These are phyloP conservation scores for Proisotoma minuta DNA, from an alignment of 2,888 invertebrate species.

Conservation along the genomic window DNA sequence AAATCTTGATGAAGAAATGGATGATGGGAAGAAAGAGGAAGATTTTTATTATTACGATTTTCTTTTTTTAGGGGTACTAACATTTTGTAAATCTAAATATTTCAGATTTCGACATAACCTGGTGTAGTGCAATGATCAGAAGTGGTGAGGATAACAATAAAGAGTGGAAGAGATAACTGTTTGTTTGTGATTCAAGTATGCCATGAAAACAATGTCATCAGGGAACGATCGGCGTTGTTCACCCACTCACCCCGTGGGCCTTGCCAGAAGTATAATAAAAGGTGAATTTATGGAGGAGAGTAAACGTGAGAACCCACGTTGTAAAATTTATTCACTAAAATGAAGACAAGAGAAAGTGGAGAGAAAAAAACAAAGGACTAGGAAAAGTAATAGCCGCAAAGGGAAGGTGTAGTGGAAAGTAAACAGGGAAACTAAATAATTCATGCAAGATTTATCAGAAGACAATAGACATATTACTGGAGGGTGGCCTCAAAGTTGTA, in stretches of 20 bases:
- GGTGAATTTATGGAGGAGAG: background rate
- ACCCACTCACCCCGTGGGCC: background rate
- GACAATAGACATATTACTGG: conserved; percentile 2
- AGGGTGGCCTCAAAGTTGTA: background rate
- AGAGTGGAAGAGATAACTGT: background rate
- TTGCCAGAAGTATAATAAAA: background rate
- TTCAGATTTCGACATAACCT: too few species aligned
- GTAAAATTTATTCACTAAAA: background rate
- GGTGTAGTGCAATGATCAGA: too few species aligned
- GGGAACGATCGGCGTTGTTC: background rate
- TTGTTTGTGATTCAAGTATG: background rate
- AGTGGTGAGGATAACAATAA: too few species aligned
- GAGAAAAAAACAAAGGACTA: background rate
- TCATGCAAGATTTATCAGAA: conserved; percentile 10
- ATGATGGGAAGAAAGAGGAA: too few species aligned
- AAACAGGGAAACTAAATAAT: conserved; percentile 11
- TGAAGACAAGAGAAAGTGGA: conserved; percentile 1
- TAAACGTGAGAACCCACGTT: background rate
- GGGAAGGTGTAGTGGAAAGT: conserved; percentile 8
- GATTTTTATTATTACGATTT: too few species aligned
- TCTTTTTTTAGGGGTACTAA: too few species aligned
- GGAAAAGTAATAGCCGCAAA: conserved; percentile 6
- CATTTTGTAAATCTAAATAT: too few species aligned
- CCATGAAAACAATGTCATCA: conserved; percentile 1
- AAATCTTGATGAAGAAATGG: too few species aligned